Percentiles rank a stretch among this genome's conserved stretches.
phyloP scores from a whole-genome alignment of 2,797 vertebrate genomes.

The Phalanger gymnotis region DNA sequence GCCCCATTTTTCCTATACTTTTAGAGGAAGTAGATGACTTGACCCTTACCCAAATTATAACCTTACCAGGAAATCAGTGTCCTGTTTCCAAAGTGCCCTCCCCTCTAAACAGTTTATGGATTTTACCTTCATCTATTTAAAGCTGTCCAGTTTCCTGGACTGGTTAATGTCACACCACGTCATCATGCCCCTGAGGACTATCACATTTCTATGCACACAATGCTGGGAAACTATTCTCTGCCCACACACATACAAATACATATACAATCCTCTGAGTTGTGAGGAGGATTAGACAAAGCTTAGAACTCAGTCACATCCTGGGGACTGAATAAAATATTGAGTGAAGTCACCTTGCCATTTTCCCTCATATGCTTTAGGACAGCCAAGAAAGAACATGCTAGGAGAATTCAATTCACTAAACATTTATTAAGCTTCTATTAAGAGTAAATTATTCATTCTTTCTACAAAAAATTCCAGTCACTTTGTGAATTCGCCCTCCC shows the following conservation, averaged over 20 bases:
- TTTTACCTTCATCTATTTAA: constrained; percentile 16
- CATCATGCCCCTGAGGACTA: neutral
- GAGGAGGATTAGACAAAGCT: neutral
- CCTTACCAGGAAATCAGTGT: neutral
- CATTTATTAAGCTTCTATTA: neutral
- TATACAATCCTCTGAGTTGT: neutral
- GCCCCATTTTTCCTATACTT: neutral
- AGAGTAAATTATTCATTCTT: neutral
- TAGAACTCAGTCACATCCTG: neutral
- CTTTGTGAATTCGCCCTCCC: neutral
- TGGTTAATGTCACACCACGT: neutral
- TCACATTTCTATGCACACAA: neutral
- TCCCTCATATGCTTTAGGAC: neutral
- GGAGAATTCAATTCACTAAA: neutral
- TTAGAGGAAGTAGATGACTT: neutral
- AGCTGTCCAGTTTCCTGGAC: neutral
- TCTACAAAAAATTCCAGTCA: neutral
- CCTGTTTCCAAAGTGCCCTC: neutral
- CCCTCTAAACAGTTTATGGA: neutral
- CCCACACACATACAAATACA: neutral
- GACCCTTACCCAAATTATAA: neutral
- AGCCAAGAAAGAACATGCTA: neutral
- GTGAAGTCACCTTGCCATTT: neutral
- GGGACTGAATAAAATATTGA: neutral
- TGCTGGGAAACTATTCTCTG: neutral